These are phyloP conservation scores for Drosophila cognata DNA, from an alignment of 2,888 invertebrate species.

Conservation along the genomic window DNA sequence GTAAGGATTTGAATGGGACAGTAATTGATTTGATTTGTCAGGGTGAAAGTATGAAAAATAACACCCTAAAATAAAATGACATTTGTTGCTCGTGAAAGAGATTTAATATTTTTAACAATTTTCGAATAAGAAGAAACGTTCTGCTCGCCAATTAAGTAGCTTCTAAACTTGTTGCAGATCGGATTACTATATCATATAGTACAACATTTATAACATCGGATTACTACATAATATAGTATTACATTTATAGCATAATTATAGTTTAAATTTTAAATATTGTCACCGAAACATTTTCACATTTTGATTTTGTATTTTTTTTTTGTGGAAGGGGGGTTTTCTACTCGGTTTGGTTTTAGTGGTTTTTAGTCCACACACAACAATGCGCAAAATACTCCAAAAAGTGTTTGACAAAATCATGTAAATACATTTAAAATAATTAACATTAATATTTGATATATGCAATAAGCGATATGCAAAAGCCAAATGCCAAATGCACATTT, in stretches of 20 bases:
- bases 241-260: conserved; percentile 59
- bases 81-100: conserved; percentile 12
- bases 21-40: background rate
- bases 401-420: conserved; percentile 41
- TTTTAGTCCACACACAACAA: conserved; percentile 35
- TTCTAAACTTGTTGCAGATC: conserved; percentile 2
- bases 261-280: conserved; percentile 62
- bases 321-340: background rate
- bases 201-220: conserved; percentile 45
- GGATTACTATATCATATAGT: conserved; percentile 20
- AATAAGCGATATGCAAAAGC: conserved; percentile 70
- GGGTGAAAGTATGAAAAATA: background rate
- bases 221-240: conserved; percentile 35
- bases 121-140: conserved; percentile 31
- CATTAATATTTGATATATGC: conserved; percentile 34
- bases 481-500: conserved; percentile 49
- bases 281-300: conserved; percentile 61
- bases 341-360: conserved; percentile 29
- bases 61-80: background rate
- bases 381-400: conserved; percentile 67
- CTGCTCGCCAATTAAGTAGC: conserved; percentile 4
- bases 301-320: background rate
- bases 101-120: conserved; percentile 25
- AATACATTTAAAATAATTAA: conserved; percentile 42
- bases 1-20: background rate